These are phyloP conservation scores for Baccha elongata DNA, from an alignment of 2,888 invertebrate genomes.

Conservation along the genomic window DNA sequence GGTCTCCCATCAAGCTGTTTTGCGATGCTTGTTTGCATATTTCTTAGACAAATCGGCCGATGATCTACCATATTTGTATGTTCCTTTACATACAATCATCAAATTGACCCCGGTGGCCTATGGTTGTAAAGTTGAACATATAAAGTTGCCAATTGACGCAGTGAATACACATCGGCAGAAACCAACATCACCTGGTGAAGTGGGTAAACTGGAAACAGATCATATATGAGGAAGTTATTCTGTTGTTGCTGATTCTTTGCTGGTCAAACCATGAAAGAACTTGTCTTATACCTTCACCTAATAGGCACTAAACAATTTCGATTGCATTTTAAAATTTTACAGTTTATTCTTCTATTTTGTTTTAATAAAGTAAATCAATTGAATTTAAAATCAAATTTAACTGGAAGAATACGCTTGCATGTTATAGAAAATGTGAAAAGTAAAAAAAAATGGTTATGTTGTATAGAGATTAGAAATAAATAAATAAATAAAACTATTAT, in stretches of 20 bases:
- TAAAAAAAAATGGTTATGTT: conserved; percentile 55
- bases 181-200: conserved; percentile 84
- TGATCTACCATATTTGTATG: conserved; percentile 94
- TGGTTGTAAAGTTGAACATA: conserved; percentile 97
- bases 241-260: conserved; percentile 13
- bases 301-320: conserved; percentile 50
- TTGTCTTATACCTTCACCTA: conserved; percentile 27
- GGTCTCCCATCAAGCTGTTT: conserved; percentile 98
- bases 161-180: conserved; percentile 98
- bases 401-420: conserved; percentile 52
- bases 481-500: conserved; percentile 63
- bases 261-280: conserved; percentile 35
- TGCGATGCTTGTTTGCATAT: conserved; percentile 97
- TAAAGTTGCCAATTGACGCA: conserved; percentile 94
- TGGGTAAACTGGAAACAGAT: conserved; percentile 62
- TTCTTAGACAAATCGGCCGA: conserved; percentile 97
- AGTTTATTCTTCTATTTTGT: conserved; percentile 49
- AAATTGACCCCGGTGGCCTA: conserved; percentile 99
- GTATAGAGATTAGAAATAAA: conserved; percentile 59
- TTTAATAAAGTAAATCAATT: conserved; percentile 43
- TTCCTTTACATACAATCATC: conserved; percentile 97
- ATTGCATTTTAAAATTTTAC: conserved; percentile 67
- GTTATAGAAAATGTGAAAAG: conserved; percentile 47
- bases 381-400: conserved; percentile 51
- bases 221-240: conserved; percentile 41